Conservation (phyloP, 2,888 invertebrate species). For the Marronus borbonicus region DNA sequence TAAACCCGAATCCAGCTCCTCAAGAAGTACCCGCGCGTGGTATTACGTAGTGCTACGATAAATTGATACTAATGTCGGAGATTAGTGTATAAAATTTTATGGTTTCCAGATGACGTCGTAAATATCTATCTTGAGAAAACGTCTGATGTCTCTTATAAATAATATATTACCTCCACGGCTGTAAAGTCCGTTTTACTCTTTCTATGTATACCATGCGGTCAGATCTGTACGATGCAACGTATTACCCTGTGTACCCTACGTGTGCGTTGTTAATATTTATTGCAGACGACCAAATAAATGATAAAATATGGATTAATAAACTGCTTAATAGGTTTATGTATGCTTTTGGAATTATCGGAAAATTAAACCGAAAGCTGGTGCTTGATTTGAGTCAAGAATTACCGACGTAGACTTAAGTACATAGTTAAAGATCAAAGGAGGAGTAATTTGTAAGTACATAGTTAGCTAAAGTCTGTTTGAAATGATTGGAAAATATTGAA, state of each 20-base stretch:
- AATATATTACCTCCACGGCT: slow-evolving; percentile 34
- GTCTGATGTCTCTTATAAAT: slow-evolving; percentile 32
- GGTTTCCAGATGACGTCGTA: slow-evolving; percentile 49
- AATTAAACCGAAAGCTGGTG: no score
- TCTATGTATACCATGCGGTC: background rate
- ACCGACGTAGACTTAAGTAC: no score
- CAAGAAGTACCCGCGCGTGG: slow-evolving; percentile 7
- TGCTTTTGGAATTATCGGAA: no score
- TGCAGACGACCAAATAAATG: slow-evolving; percentile 23
- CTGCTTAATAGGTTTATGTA: slow-evolving; percentile 5
- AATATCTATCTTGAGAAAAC: slow-evolving; percentile 31
- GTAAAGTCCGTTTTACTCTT: slow-evolving; percentile 14
- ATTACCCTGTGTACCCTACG: no score
- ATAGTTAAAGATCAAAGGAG: background rate
- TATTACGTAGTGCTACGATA: slow-evolving; percentile 18
- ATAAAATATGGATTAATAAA: slow-evolving; percentile 39
- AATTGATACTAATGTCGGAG: slow-evolving; percentile 50
- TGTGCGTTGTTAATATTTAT: background rate
- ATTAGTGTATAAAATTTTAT: slow-evolving; percentile 48
- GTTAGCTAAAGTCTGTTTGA: background rate
- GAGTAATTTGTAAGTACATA: slow-evolving; percentile 4
- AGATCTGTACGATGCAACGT: background rate
- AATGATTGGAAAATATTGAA: no score
- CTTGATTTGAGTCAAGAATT: no score
- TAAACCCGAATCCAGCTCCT: background rate